Conservation (phyloP, 2,797 vertebrate genomes). For the Neopelma chrysocephalum region DNA sequence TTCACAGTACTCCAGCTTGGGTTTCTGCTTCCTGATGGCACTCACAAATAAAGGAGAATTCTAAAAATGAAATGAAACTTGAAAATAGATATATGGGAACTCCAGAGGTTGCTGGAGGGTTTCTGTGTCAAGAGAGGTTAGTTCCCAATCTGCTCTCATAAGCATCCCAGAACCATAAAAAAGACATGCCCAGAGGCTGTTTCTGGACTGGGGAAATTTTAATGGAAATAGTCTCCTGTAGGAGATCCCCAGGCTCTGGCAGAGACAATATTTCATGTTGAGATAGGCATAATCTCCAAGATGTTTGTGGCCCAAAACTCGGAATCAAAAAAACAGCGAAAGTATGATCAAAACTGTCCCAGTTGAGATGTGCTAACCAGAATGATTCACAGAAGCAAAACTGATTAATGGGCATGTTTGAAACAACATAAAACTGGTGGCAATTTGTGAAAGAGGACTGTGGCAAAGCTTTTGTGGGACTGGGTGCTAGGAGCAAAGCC, state of each 20-base stretch:
- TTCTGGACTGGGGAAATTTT: background rate
- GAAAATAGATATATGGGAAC: background rate
- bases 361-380: background rate
- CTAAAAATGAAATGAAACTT: background rate
- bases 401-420: background rate
- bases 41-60: background rate
- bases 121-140: background rate
- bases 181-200: accelerated
- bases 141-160: background rate
- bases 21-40: background rate
- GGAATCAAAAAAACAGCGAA: background rate
- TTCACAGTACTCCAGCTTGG: background rate
- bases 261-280: background rate
- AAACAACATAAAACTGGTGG: background rate
- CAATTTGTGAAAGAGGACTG: background rate
- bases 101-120: background rate
- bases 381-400: background rate
- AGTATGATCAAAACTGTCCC: background rate
- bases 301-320: background rate
- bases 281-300: background rate
- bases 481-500: background rate
- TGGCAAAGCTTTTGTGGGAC: background rate
- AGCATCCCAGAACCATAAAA: background rate
- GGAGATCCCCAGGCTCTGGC: background rate
- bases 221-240: background rate